These are phyloP conservation scores for Tortrix viridana DNA, from an alignment of 2,888 invertebrate species.

Conservation along the genomic window DNA sequence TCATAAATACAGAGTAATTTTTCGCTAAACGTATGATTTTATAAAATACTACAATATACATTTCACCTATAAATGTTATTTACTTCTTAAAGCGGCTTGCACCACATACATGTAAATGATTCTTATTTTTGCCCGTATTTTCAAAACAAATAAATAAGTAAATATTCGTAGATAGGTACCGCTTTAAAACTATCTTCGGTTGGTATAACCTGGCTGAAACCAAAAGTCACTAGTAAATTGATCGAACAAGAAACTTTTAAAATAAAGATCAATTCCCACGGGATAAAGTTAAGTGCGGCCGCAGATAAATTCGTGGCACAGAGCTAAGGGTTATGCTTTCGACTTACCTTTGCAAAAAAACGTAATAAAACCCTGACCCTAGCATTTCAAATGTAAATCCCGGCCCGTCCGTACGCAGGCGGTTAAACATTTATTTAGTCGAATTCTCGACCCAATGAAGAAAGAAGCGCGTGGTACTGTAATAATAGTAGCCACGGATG, in stretches of 20 bases:
- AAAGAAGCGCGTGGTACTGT: conserved; percentile 44
- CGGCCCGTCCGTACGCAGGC: conserved; percentile 55
- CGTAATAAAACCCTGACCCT: conserved; percentile 64
- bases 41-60: too few species aligned
- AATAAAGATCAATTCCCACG: conserved; percentile 25
- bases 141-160: too few species aligned
- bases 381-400: conserved; percentile 71
- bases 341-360: conserved; percentile 56
- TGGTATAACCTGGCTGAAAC: too few species aligned
- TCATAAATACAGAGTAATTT: too few species aligned
- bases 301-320: conserved; percentile 40
- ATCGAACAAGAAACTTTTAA: conserved; percentile 6
- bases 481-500: background rate
- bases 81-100: too few species aligned
- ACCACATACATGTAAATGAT: too few species aligned
- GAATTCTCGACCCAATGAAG: conserved; percentile 51
- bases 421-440: conserved; percentile 67
- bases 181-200: too few species aligned
- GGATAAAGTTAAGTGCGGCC: conserved; percentile 45
- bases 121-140: too few species aligned
- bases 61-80: too few species aligned
- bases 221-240: background rate
- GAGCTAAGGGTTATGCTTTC: conserved; percentile 44
- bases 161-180: too few species aligned
- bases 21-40: too few species aligned